Percentiles rank a stretch among this genome's conserved stretches.
Evolutionary conservation across 2,113 vertebrate species (phyloP).

Genomic region (Lycocorax pyrrhopterus): DNA sequence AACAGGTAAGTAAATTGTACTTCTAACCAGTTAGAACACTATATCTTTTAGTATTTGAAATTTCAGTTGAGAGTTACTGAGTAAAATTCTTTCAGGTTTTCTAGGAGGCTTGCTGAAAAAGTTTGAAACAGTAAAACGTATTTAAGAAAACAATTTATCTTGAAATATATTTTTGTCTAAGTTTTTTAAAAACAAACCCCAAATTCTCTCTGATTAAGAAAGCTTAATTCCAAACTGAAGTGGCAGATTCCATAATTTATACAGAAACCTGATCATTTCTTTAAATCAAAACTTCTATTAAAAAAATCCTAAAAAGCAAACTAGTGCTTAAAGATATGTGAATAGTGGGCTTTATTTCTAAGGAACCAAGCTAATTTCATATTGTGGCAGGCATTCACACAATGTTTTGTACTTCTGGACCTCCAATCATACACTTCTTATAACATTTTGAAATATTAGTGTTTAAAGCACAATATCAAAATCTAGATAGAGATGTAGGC

Average conservation of each 20-base stretch:
- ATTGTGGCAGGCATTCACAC: fast-evolving
- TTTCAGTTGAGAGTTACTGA: not conserved
- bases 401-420: not conserved
- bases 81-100: not conserved
- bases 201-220: not conserved
- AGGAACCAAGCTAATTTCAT: not conserved
- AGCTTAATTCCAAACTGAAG: not conserved
- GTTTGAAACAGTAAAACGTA: not conserved
- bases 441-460: not conserved
- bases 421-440: not conserved
- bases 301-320: not conserved
- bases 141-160: not conserved
- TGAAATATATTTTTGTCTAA: not conserved
- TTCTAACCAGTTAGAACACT: not conserved
- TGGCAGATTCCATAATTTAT: not conserved
- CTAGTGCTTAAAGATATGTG: not conserved
- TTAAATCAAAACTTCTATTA: not conserved
- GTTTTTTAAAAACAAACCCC: not conserved
- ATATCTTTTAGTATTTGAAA: not conserved
- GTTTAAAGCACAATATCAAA: not conserved
- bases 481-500: not conserved
- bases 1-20: not conserved
- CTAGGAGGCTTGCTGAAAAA: not conserved
- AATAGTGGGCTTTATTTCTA: not conserved
- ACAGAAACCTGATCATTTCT: not conserved